Conservation (phyloP, 2,113 vertebrate genomes). For the Henicopernis longicauda region DNA sequence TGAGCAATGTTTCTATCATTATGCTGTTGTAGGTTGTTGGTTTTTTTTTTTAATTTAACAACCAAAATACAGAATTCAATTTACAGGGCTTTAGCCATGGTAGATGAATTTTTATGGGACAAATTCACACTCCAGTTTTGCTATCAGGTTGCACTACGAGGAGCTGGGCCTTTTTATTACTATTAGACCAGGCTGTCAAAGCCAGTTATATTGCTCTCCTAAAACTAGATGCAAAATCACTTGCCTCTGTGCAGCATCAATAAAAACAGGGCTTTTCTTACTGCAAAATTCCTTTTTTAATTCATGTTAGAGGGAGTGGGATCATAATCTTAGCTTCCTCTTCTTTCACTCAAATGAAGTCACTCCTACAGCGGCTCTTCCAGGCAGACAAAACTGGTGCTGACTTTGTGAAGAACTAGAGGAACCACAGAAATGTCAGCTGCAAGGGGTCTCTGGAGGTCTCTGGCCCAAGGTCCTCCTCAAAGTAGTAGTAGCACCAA, state of each 20-base stretch:
- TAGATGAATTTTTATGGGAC: slow-evolving; percentile 63
- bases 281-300: neutral
- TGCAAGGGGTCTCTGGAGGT: neutral
- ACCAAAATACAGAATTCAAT: slow-evolving; percentile 44
- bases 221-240: slow-evolving; percentile 54
- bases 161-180: slow-evolving; percentile 50
- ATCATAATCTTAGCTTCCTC: neutral
- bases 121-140: slow-evolving; percentile 45
- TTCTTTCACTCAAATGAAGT: neutral
- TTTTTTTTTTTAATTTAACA: slow-evolving; percentile 37
- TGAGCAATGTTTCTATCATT: slow-evolving; percentile 11
- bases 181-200: slow-evolving; percentile 52
- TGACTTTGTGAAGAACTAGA: neutral
- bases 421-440: neutral
- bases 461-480: neutral
- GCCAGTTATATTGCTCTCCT: slow-evolving; percentile 51
- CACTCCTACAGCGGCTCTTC: neutral
- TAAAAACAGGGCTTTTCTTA: slow-evolving; percentile 4
- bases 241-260: slow-evolving; percentile 16
- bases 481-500: neutral
- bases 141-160: neutral
- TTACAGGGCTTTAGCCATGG: slow-evolving; percentile 47
- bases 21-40: neutral
- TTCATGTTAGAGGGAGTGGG: neutral
- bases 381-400: neutral